phyloP scores from a whole-genome alignment of 2,113 vertebrate genomes.

The Paradisaea rubra region DNA sequence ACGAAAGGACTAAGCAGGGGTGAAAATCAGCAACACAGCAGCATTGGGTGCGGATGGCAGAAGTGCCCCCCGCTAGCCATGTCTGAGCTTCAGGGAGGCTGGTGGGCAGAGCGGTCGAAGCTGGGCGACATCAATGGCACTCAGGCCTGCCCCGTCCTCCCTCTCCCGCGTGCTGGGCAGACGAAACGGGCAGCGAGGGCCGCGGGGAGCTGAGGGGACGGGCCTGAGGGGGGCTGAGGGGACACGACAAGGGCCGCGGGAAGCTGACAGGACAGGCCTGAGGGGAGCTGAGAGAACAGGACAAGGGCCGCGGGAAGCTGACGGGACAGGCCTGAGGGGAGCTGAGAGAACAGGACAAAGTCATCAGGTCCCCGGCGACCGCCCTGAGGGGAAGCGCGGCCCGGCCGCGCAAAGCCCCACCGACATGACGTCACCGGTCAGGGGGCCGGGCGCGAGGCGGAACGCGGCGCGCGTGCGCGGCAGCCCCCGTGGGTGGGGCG shows the following conservation, averaged over 20 bases:
- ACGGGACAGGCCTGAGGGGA: no score
- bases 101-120: neutral
- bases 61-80: rapidly evolving
- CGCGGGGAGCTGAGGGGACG: rapidly evolving
- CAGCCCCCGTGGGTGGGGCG: rapidly evolving
- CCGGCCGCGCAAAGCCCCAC: rapidly evolving
- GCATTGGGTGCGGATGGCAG: rapidly evolving
- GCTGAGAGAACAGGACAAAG: no score
- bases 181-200: rapidly evolving
- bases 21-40: neutral
- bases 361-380: rapidly evolving
- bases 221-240: no score
- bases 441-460: no score
- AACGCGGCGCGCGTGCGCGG: neutral
- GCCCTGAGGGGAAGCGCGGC: rapidly evolving
- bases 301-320: no score
- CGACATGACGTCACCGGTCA: rapidly evolving
- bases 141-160: rapidly evolving
- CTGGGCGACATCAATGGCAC: rapidly evolving
- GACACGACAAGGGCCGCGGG: no score
- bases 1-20: rapidly evolving
- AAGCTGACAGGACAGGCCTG: no score
- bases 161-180: rapidly evolving
- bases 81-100: neutral
- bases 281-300: no score